phyloP scores from a whole-genome alignment of 2,113 vertebrate genomes.

The Asarcornis scutulata region DNA sequence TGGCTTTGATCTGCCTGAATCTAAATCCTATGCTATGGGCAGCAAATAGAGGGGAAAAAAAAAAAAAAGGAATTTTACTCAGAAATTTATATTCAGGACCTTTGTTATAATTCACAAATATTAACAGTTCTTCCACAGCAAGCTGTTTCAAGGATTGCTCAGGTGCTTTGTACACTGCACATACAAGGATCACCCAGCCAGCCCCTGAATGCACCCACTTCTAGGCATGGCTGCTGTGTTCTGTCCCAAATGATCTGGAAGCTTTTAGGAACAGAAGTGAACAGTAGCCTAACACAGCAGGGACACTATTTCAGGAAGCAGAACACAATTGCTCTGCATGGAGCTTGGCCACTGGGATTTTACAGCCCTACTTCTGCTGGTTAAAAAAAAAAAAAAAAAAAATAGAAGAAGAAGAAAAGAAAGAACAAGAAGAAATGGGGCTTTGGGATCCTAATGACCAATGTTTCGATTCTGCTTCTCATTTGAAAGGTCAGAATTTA shows the following conservation, averaged over 20 bases:
- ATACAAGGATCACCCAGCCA: background rate
- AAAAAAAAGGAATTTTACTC: background rate
- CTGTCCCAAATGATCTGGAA: background rate
- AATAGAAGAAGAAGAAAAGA: background rate
- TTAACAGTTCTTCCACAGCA: background rate
- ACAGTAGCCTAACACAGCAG: background rate
- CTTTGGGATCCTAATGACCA: background rate
- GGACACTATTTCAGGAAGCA: background rate
- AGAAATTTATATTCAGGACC: background rate
- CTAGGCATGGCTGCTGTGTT: background rate
- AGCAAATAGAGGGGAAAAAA: background rate
- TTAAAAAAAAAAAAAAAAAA: rapidly evolving
- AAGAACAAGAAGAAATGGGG: background rate
- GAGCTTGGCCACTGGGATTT: background rate
- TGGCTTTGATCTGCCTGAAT: background rate
- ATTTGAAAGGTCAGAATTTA: conserved; percentile 59
- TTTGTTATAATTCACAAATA: background rate
- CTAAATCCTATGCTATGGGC: background rate
- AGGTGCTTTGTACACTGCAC: background rate
- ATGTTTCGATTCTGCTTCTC: conserved; percentile 11
- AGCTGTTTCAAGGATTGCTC: background rate
- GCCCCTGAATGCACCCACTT: background rate
- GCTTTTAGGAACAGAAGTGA: background rate
- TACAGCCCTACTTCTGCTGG: background rate
- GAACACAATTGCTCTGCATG: background rate